Conservation (phyloP, 37 sponge, comb jelly and placozoan species). For the Chondrosia reniformis region DNA sequence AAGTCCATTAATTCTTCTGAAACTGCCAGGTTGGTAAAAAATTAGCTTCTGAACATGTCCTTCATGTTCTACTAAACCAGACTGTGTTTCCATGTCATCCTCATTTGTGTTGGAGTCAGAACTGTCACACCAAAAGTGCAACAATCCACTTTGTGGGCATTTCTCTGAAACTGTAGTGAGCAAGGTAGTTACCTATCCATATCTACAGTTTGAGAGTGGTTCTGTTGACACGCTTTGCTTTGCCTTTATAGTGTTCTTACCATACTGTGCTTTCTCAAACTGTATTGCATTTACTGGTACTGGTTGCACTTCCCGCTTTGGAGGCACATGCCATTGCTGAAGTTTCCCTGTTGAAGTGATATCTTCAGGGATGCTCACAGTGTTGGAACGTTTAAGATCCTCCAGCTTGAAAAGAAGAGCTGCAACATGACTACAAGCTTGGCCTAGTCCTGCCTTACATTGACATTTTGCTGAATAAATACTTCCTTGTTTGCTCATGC, state of each 20-base stretch:
- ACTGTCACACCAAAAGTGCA: not conserved
- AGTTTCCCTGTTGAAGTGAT: not conserved
- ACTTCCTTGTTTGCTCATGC: not conserved
- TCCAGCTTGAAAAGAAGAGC: not conserved
- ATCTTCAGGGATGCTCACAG: not conserved
- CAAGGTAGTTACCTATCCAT: too few relatives aligned
- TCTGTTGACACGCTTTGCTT: not conserved
- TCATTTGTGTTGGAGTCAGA: not conserved
- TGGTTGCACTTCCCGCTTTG: not conserved
- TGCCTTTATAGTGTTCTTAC: not conserved
- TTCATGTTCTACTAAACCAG: too few relatives aligned
- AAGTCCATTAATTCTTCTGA: too few relatives aligned
- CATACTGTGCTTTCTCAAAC: not conserved
- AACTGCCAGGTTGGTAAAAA: not conserved
- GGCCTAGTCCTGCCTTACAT: slow-evolving; percentile 2
- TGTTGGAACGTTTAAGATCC: not conserved
- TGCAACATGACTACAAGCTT: slow-evolving; percentile 11
- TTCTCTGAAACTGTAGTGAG: too few relatives aligned
- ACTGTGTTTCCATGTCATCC: not conserved
- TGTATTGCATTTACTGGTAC: not conserved
- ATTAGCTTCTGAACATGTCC: not conserved
- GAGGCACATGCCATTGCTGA: slow-evolving; percentile 12
- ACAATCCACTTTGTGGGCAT: not conserved
- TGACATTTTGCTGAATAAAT: not conserved
- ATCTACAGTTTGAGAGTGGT: not conserved